These are phyloP conservation scores for Himantopus leucocephalus DNA, from an alignment of 2,113 vertebrate species.

Conservation along the genomic window DNA sequence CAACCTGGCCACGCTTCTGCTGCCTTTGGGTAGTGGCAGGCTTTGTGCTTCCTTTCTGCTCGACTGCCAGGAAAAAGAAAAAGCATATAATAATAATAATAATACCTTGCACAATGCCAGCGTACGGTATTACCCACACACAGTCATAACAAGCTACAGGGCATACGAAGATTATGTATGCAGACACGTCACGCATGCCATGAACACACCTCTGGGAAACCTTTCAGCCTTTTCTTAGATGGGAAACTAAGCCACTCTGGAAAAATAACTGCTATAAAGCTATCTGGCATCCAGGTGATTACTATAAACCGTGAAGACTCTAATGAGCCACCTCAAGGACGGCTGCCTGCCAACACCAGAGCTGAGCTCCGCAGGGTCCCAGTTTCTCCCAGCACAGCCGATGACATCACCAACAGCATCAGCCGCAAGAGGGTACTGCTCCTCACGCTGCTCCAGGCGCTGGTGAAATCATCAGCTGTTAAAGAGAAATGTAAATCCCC, in stretches of 20 bases:
- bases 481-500: constrained; percentile 4
- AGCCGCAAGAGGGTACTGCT: rapidly evolving
- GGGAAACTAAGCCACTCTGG: neutral
- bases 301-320: neutral
- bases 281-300: neutral
- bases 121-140: rapidly evolving
- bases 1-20: neutral
- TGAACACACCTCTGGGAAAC: neutral
- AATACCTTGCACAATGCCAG: neutral
- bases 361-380: neutral
- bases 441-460: neutral
- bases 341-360: neutral
- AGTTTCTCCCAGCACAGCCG: neutral
- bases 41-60: neutral
- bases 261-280: neutral
- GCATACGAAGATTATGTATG: neutral
- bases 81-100: neutral
- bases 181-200: neutral
- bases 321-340: neutral
- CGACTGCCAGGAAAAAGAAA: neutral
- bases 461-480: constrained; percentile 50
- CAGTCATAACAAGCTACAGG: neutral
- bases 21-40: neutral
- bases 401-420: neutral
- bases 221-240: neutral